Evolutionary conservation across 2,113 vertebrate genomes (phyloP), one percentile per base, ranked within the genome.

Genomic region (Pygoscelis antarcticus): DNA sequence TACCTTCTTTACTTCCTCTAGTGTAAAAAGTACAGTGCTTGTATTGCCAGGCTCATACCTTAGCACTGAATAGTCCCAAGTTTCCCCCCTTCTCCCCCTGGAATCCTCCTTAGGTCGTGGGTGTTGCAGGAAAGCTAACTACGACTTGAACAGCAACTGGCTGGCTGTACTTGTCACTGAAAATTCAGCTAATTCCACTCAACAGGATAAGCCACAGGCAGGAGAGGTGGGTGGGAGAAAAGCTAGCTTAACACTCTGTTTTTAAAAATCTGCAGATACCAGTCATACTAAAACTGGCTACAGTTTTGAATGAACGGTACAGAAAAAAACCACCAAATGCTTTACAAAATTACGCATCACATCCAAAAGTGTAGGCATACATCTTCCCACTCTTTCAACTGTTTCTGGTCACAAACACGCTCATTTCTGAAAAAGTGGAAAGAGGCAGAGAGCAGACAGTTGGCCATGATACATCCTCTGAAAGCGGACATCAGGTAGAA

Each of bases 111-210:
- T 34, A 49, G 36, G 32, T 46, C 3, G 7, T 58, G 29, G 78
- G 66, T 0, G 2, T 70, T 71, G 27, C 64, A 83, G 76, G 78
- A 93, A 66, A 89, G 72, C 84, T 72, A 77, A 51, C 85, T 78
- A 64, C 5, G 9, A 44, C 26, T 79, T 0, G 1, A 68, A 44
- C 22, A 55, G 70, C 54, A 87, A 68, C 51, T 34, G 10, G 20
- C 38, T 83, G 75, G 47, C 71, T 80, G 52, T 49, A 40, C 88
- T 55, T 93, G 96, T 97, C 98, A 97, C 92, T 78, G 89, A 89
- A 78, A 96, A 98, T 97, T 91, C 69, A 61, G 92, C 71, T 98
- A 98, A 98, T 98, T 94, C 98, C 78, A 70, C 90, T 98, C 80
- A 97, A 68, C n/a, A 54, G 85, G 97, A 93, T 98, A 98, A 98